Evolutionary conservation across 2,888 invertebrate genomes (phyloP).

Genomic region (Galerucella calmariensis): DNA sequence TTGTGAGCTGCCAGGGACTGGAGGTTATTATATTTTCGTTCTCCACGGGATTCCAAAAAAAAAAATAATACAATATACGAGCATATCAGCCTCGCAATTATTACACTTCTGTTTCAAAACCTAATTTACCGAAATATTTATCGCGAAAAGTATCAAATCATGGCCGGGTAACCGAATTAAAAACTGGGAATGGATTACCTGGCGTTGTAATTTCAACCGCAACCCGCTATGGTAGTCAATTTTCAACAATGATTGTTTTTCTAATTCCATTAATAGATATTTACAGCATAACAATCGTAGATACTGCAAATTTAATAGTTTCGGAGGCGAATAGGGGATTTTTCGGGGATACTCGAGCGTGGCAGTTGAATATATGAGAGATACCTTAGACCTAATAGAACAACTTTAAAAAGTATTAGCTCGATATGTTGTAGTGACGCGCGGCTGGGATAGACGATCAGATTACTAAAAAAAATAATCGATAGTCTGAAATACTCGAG

Average conservation of each 20-base stretch:
- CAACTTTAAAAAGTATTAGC: too few relatives aligned
- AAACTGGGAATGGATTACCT: conserved; percentile 2
- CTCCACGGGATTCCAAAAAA: not conserved
- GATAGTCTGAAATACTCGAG: too few relatives aligned
- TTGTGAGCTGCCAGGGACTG: conserved; percentile 4
- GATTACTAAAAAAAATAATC: too few relatives aligned
- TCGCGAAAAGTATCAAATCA: conserved; percentile 19
- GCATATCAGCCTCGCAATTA: conserved; percentile 5
- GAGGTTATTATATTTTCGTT: conserved; percentile 13
- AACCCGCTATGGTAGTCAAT: not conserved
- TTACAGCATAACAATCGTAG: not conserved
- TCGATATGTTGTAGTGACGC: too few relatives aligned
- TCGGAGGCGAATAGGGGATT: too few relatives aligned
- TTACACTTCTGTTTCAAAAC: conserved; percentile 16
- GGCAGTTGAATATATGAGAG: too few relatives aligned
- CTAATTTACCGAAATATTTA: conserved; percentile 20
- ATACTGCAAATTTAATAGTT: too few relatives aligned
- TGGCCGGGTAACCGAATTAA: conserved; percentile 15
- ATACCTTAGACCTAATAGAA: too few relatives aligned
- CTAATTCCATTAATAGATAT: conserved; percentile 7
- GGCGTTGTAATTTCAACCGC: not conserved
- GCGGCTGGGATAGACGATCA: too few relatives aligned
- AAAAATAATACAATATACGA: not conserved
- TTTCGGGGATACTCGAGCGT: too few relatives aligned
- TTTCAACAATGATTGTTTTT: conserved; percentile 10